Evolutionary conservation across 2,797 vertebrate genomes (phyloP), one percentile per base, ranked within the genome.

Genomic region (Scomberomorus guttatus): DNA sequence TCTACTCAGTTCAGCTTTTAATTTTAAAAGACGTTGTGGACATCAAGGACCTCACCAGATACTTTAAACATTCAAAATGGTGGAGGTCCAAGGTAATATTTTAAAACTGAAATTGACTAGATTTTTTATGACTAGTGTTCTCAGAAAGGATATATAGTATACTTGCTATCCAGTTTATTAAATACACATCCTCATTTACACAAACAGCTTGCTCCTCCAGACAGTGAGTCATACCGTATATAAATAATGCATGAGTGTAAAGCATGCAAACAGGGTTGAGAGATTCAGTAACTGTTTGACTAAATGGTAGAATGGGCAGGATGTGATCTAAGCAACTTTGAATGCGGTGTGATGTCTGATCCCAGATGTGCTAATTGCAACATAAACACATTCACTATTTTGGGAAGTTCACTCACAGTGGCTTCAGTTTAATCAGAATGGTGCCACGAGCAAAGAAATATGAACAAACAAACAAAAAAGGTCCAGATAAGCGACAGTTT

Each of bases 231-330:
- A 81, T 65, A 61, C 62, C 77, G 76, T 80, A 73, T 74, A 85
- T 88, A 52, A 87, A 92, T 90, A 87, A 85, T 85, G 69, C 62
- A 91, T 84, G 77, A 81, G 77, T 58, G 57, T 82, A 67, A 89
- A 77, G 73, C 80, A 84, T 82, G 82, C 79, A 84, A 79, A 83
- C 72, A 73, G 69, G 48, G 75, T 66, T 72, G 59, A 37, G 37
- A 37, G 80, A 60, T 88, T 87, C 64, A 78, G 77, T 82, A 80
- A 81, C 65, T 79, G 80, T 85, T 82, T 62, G 68, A 73, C 82
- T 87, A 82, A 88, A 88, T 75, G 59, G 8, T 73, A 80, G 75
- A 89, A 87, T 81, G 74, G 61, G 58, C 60, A 83, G 73, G 66
- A 85, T 62, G 60, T 86, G 82, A 90, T 87, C 75, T 65, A 64